Conservation (phyloP, 2,113 vertebrate species). For the Tyto alba region DNA sequence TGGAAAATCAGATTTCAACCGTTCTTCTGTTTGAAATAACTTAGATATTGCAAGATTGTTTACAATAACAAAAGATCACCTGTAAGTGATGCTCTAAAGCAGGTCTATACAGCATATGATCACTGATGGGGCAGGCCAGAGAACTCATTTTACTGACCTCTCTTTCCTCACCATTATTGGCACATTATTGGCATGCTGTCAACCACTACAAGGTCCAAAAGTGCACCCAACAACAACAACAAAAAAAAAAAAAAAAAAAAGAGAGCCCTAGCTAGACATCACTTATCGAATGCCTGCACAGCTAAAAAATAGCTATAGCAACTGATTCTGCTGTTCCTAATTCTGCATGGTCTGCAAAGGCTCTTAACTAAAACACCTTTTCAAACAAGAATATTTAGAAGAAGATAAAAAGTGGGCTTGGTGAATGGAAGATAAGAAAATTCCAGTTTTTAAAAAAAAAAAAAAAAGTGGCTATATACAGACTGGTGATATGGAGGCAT, state of each 20-base stretch:
- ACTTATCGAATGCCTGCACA: rapidly evolving
- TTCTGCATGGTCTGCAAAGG: background rate
- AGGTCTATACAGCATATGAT: background rate
- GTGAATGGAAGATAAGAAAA: background rate
- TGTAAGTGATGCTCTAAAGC: background rate
- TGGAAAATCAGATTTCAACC: background rate
- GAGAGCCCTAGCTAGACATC: background rate
- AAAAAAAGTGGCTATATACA: background rate
- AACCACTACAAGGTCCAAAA: background rate
- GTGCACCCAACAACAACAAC: background rate
- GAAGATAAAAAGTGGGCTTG: background rate
- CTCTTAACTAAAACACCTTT: background rate
- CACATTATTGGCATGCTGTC: background rate
- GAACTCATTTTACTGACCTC: background rate
- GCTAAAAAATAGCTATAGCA: background rate
- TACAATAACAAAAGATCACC: background rate
- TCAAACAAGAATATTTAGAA: background rate
- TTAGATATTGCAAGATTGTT: background rate
- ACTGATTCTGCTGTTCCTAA: background rate
- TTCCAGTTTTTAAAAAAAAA: background rate
- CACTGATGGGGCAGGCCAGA: background rate
- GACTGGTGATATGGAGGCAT: background rate
- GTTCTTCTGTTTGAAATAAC: background rate
- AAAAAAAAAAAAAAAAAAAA: background rate
- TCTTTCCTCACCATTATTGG: background rate